These are phyloP conservation scores for Melanotaenia trifasciata DNA, from an alignment of 2,797 vertebrate species.

Conservation along the genomic window DNA sequence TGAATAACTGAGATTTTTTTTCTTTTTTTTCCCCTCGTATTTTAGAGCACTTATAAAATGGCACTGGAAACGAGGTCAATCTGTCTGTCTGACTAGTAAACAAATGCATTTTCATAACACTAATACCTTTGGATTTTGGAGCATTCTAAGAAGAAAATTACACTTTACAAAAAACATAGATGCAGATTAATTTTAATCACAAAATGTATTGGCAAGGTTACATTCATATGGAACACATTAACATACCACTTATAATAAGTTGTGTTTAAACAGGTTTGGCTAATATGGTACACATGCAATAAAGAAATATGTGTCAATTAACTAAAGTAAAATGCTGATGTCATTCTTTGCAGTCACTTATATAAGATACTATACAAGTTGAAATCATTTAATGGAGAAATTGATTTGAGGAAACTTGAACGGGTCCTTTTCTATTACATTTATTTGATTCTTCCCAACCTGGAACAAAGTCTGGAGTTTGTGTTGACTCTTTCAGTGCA, in stretches of 20 bases:
- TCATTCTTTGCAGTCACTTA: constrained; percentile 13
- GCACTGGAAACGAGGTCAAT: constrained; percentile 47
- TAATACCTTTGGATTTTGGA: constrained; percentile 12
- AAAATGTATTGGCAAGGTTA: constrained; percentile 46
- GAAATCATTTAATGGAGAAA: not conserved
- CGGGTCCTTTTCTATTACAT: too few relatives aligned
- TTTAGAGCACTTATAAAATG: constrained; percentile 19
- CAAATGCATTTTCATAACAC: constrained; percentile 25
- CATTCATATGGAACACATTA: constrained; percentile 56
- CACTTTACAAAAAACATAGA: constrained; percentile 12
- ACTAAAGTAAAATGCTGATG: constrained; percentile 34
- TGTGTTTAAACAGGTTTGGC: constrained; percentile 13
- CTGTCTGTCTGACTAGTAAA: constrained; percentile 27
- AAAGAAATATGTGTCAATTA: constrained; percentile 33
- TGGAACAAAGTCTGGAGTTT: not conserved
- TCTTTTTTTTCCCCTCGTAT: not conserved
- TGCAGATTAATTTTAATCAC: constrained; percentile 60
- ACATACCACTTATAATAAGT: constrained; percentile 42
- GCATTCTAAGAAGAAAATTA: constrained; percentile 40
- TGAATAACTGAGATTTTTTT: not conserved
- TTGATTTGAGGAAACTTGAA: not conserved
- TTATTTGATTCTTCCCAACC: too few relatives aligned
- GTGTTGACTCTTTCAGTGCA: not conserved
- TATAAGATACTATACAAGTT: constrained; percentile 33
- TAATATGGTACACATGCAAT: constrained; percentile 56